A percentile compares a stretch with the other conserved stretches of the same genome.
Conservation (phyloP, 2,113 vertebrate species). For the Nipponia nippon region DNA sequence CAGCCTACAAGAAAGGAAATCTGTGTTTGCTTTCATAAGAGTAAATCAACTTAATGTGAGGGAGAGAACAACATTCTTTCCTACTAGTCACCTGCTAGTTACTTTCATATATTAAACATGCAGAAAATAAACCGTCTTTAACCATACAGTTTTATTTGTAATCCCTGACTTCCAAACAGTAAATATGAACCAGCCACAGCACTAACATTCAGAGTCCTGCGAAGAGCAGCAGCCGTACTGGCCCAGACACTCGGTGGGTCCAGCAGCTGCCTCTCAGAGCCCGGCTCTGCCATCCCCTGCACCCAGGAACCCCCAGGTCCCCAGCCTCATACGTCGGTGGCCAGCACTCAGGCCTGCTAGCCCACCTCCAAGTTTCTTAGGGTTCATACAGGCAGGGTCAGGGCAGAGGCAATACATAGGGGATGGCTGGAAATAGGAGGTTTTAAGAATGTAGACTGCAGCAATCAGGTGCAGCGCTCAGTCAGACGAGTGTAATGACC, state of each 20-base stretch:
- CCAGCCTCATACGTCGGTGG: accelerated
- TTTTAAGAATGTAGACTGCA: not conserved
- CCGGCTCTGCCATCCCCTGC: accelerated
- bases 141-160: not conserved
- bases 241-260: accelerated
- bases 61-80: not conserved
- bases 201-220: not conserved
- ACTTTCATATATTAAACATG: not conserved
- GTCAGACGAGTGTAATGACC: not conserved
- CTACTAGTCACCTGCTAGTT: conserved; percentile 37
- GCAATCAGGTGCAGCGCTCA: accelerated
- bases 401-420: not conserved
- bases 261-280: not conserved
- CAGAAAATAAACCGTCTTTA: not conserved
- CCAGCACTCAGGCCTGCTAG: not conserved
- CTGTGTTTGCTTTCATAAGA: conserved; percentile 61
- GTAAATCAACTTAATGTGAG: conserved; percentile 9
- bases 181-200: not conserved
- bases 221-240: not conserved
- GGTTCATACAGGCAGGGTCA: not conserved
- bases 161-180: not conserved
- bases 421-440: not conserved
- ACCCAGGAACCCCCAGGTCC: accelerated
- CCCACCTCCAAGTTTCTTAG: not conserved
- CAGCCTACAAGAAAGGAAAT: conserved; percentile 42